Percentiles rank a stretch among this genome's conserved stretches.
Evolutionary conservation across 2,888 invertebrate species (phyloP).

Genomic region (Drosophila aldrichi): DNA sequence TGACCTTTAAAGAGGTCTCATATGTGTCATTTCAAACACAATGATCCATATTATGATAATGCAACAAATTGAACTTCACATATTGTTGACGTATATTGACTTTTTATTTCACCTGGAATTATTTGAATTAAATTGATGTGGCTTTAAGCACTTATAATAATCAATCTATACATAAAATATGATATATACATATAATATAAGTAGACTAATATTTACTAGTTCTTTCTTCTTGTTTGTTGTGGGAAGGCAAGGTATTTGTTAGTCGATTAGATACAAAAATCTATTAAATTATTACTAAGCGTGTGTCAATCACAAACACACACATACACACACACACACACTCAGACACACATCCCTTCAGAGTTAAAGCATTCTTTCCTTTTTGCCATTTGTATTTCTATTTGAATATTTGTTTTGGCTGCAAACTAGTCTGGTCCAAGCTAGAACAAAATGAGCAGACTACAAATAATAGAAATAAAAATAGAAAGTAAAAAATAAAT

Average conservation of each 20-base stretch:
- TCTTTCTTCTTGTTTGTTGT: too few relatives aligned
- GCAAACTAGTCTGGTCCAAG: conserved; percentile 12
- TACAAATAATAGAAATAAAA: conserved; percentile 18
- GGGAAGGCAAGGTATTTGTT: neutral
- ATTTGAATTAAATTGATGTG: neutral
- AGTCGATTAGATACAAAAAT: neutral
- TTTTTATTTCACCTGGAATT: too few relatives aligned
- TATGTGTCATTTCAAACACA: neutral
- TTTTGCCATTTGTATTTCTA: conserved; percentile 22
- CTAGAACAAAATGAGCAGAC: conserved; percentile 6
- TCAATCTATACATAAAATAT: too few relatives aligned
- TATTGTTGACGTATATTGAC: too few relatives aligned
- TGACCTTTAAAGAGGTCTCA: neutral
- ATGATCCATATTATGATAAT: neutral
- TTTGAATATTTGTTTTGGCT: conserved; percentile 52
- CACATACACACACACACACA: neutral
- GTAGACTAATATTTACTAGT: too few relatives aligned
- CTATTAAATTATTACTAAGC: conserved; percentile 76
- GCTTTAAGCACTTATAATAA: neutral
- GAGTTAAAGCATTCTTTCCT: conserved; percentile 21
- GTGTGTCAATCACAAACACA: conserved; percentile 11
- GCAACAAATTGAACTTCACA: too few relatives aligned
- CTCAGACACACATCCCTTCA: neutral
- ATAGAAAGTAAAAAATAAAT: conserved; percentile 1
- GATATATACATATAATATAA: too few relatives aligned